Percentiles rank a stretch among this genome's conserved stretches.
Evolutionary conservation across 1,140 invertebrate species (phyloP).

Genomic region (Drosophila sp.): DNA sequence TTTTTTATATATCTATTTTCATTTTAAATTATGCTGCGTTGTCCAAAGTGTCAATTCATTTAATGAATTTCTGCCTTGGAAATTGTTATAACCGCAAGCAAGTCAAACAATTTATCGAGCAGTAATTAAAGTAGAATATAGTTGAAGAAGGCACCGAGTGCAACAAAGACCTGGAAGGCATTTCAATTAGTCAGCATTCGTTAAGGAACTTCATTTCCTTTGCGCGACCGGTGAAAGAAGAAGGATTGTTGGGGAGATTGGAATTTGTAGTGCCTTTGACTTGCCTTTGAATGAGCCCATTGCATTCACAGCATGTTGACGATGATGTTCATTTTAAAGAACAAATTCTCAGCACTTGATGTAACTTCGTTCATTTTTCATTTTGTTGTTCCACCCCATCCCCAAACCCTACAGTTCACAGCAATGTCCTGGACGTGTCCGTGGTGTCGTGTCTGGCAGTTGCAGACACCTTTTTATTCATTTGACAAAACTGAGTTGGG

Average conservation of each 20-base stretch:
- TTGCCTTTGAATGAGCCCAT: constrained; percentile 36
- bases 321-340: constrained; percentile 35
- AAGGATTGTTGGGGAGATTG: background rate
- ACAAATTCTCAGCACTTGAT: constrained; percentile 43
- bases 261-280: constrained; percentile 15
- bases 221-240: background rate
- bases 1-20: too few relatives aligned
- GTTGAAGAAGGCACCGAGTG: background rate
- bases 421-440: constrained; percentile 19
- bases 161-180: constrained; percentile 18
- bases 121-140: constrained; percentile 38
- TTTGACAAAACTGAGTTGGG: constrained; percentile 61
- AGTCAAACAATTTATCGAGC: background rate
- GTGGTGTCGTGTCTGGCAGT: constrained; percentile 31
- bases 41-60: background rate
- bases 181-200: constrained; percentile 62
- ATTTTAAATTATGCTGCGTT: too few relatives aligned
- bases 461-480: constrained; percentile 62
- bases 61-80: constrained; percentile 1
- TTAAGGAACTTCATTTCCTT: constrained; percentile 31
- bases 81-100: constrained; percentile 21
- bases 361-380: constrained; percentile 46
- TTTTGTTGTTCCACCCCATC: constrained; percentile 12
- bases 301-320: background rate
- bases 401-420: background rate